A percentile compares a stretch with the other conserved stretches of the same genome.
phyloP scores from a whole-genome alignment of 2,888 invertebrate species.

The Tigriopus californicus region DNA sequence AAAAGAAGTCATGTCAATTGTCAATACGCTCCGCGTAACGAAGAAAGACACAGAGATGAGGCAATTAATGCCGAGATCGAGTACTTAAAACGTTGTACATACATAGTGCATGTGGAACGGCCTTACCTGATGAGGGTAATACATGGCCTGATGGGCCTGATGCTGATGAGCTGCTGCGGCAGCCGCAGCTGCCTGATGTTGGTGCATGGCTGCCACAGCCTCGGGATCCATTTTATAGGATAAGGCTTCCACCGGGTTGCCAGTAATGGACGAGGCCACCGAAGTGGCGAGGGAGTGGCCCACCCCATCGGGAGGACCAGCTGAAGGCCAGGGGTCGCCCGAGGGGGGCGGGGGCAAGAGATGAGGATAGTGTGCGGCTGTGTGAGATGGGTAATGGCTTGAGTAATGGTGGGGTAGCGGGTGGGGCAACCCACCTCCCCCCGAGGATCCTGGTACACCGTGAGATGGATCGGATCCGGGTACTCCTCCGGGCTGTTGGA shows the following conservation, averaged over 20 bases:
- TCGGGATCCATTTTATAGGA: conserved; percentile 9
- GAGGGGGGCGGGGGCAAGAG: not conserved
- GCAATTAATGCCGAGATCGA: no score
- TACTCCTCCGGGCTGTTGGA: conserved; percentile 20
- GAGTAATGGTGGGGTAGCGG: not conserved
- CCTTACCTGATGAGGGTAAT: conserved; percentile 2
- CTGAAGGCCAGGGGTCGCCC: not conserved
- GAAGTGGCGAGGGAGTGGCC: not conserved
- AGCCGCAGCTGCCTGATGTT: no score
- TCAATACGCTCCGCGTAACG: no score
- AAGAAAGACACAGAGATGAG: no score
- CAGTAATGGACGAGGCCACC: not conserved
- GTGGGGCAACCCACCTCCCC: not conserved
- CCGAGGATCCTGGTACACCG: not conserved
- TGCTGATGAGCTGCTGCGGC: no score
- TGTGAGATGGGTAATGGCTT: not conserved
- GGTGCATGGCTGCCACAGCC: not conserved
- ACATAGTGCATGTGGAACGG: not conserved
- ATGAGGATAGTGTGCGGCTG: not conserved
- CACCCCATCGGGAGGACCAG: not conserved
- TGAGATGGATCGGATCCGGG: not conserved
- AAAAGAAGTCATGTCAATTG: no score
- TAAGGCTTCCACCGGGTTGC: not conserved
- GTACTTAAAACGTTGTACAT: not conserved
- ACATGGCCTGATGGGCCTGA: not conserved